Conservation (phyloP, 2,797 vertebrate species). For the Propithecus perrieri region DNA sequence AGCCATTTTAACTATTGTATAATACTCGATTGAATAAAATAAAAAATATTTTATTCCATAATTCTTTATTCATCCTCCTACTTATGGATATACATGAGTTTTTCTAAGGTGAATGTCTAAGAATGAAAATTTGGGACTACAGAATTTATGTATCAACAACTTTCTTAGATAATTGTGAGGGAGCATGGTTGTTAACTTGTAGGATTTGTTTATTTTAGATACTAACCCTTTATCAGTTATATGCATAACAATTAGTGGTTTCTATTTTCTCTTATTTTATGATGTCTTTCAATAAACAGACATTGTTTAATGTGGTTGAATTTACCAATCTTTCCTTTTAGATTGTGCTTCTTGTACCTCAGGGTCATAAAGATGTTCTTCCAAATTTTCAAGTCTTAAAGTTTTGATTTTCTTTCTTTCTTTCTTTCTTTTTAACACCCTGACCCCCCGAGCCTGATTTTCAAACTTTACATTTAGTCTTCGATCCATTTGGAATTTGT, state of each 20-base stretch:
- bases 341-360: neutral
- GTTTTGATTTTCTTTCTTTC: slow-evolving; percentile 31
- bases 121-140: neutral
- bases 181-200: neutral
- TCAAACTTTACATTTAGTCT: neutral
- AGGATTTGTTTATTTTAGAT: neutral
- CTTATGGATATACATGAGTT: neutral
- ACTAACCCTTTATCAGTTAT: neutral
- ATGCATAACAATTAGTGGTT: neutral
- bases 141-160: neutral
- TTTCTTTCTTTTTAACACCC: too few relatives aligned
- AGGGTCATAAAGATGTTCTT: neutral
- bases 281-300: neutral
- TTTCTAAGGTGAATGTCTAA: neutral
- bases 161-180: neutral
- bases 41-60: neutral
- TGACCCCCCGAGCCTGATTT: neutral
- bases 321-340: neutral
- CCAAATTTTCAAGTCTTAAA: neutral
- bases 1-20: neutral
- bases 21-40: neutral
- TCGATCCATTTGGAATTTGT: neutral
- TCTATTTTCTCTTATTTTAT: neutral
- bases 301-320: neutral
- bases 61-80: neutral